A percentile compares a stretch with the other conserved stretches of the same genome.
Evolutionary conservation across 1,140 invertebrate genomes (phyloP).

Genomic region (Steinernema feltiae): DNA sequence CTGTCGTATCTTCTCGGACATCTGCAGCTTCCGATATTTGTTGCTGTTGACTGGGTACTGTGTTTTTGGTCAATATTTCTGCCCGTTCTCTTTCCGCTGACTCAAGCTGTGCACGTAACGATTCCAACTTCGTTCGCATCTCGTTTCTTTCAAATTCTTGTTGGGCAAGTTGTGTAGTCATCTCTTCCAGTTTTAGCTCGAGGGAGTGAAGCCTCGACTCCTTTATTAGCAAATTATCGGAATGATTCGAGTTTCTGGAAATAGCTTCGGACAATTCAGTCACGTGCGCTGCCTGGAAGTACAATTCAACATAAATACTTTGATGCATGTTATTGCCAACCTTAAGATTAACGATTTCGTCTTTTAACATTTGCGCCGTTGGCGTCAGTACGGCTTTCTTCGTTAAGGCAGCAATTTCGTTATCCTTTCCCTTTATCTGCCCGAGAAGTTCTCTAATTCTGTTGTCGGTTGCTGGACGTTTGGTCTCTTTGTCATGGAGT

Average conservation of each 20-base stretch:
- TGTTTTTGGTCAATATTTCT: not conserved
- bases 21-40: too few species aligned
- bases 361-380: slow-evolving; percentile 27
- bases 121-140: not conserved
- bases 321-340: slow-evolving; percentile 14
- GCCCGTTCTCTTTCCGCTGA: not conserved
- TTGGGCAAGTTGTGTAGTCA: not conserved
- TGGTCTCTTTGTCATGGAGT: slow-evolving; percentile 26
- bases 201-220: slow-evolving; percentile 10
- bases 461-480: not conserved
- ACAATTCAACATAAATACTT: too few species aligned
- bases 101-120: not conserved
- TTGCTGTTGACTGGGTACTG: too few species aligned
- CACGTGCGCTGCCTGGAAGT: slow-evolving; percentile 19
- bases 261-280: slow-evolving; percentile 13
- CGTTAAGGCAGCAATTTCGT: slow-evolving; percentile 22
- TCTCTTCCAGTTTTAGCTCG: not conserved
- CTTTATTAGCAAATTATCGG: not conserved
- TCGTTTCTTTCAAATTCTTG: not conserved
- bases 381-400: slow-evolving; percentile 32
- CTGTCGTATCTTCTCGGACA: not conserved
- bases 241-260: not conserved
- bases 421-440: slow-evolving; percentile 25
- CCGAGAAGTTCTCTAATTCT: slow-evolving; percentile 16
- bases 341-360: slow-evolving; percentile 33